phyloP scores from a whole-genome alignment of 1,140 invertebrate species.

The fruit fly (Drosophila melanogaster) region Release_6_plus_ISO1_MT NT_037436.4:8469001-8469500 shows the following conservation, averaged over 20 bases:
- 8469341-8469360: background rate
- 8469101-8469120: background rate
- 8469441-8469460: constrained; percentile 86
- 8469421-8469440: constrained; percentile 90
- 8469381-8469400: constrained; percentile 11
- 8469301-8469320: constrained; percentile 30
- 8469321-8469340: constrained; percentile 10
- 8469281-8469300: constrained; percentile 51
- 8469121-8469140: background rate
- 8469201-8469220: constrained; percentile 19
- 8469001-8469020: constrained; percentile 6
- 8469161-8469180: background rate
- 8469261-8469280: constrained; percentile 53
- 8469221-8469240: constrained; percentile 25
- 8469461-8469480: constrained; percentile 96
- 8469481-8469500: constrained; percentile 91
- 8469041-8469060: background rate
- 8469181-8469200: background rate
- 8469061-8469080: constrained; percentile 4
- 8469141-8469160: background rate
- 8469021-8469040: constrained; percentile 3
- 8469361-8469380: background rate
- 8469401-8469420: constrained; percentile 89
- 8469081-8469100: background rate
- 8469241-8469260: constrained; percentile 25